Evolutionary conservation across 2,113 vertebrate genomes (phyloP).

Genomic region (Xenopus tropicalis): UCB_Xtro_10.0 CM004444.2:180285501-180286000

Average conservation of each 20-base stretch:
- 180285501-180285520: not conserved
- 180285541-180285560: not conserved
- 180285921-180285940: conserved; percentile 42
- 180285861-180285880: conserved; percentile 42
- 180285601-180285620: too few species aligned
- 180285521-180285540: too few species aligned
- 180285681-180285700: too few species aligned
- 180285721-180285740: too few species aligned
- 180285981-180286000: conserved; percentile 16
- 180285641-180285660: too few species aligned
- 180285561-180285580: not conserved
- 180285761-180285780: too few species aligned
- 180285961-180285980: not conserved
- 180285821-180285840: conserved; percentile 27
- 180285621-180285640: too few species aligned
- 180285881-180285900: conserved; percentile 41
- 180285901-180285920: conserved; percentile 21
- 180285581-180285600: not conserved
- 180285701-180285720: too few species aligned
- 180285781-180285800: too few species aligned
- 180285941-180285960: rapidly evolving
- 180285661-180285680: too few species aligned
- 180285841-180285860: not conserved
- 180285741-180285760: too few species aligned
- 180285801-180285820: too few species aligned